phyloP scores from a whole-genome alignment of 2,797 vertebrate species.

The Florisuga fusca region DNA sequence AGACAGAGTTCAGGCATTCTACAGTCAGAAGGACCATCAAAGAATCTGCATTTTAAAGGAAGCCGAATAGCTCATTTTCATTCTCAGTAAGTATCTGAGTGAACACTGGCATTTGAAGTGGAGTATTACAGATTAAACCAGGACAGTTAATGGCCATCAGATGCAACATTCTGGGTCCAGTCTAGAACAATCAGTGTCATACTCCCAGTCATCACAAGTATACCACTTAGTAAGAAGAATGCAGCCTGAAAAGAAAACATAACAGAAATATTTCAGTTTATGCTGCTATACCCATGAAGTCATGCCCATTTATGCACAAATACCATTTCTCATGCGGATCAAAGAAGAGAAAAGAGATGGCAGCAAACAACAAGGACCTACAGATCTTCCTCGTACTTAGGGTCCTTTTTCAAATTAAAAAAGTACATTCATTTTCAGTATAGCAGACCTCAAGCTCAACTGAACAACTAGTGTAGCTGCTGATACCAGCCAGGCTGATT shows the following conservation, averaged over 20 bases:
- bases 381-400: background rate
- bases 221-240: slow-evolving; percentile 87
- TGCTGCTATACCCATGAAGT: background rate
- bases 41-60: slow-evolving; percentile 81
- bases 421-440: background rate
- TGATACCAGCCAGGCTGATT: background rate
- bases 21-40: slow-evolving; percentile 80
- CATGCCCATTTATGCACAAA: background rate
- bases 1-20: slow-evolving; percentile 78
- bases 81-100: slow-evolving; percentile 75
- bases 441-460: background rate
- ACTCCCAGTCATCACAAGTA: slow-evolving; percentile 90
- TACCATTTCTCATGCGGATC: background rate
- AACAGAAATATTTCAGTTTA: background rate
- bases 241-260: slow-evolving; percentile 82
- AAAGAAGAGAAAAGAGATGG: background rate
- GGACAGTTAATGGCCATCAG: slow-evolving; percentile 82
- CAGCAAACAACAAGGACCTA: background rate
- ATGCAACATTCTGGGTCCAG: slow-evolving; percentile 82
- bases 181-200: slow-evolving; percentile 92
- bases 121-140: slow-evolving; percentile 35
- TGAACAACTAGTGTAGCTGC: background rate
- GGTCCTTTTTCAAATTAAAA: background rate
- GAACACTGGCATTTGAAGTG: slow-evolving; percentile 75
- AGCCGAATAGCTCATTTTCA: slow-evolving; percentile 75